Conservation (phyloP, 2,888 invertebrate genomes). For the Synanthedon tipuliformis region DNA sequence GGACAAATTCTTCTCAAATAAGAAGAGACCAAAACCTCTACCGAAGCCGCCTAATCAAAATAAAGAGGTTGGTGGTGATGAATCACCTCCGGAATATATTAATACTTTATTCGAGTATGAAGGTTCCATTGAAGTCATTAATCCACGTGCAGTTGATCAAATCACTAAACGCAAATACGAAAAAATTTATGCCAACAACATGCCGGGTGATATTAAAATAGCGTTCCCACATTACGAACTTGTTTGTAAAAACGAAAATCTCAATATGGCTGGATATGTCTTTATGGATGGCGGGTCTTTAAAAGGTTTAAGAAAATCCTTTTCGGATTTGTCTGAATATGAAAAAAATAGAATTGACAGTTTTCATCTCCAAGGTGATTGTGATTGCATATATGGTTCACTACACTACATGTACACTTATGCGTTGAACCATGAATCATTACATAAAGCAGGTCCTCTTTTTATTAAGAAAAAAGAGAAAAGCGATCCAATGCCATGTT, state of each 20-base stretch:
- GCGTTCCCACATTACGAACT: constrained; percentile 7
- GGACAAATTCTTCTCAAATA: background rate
- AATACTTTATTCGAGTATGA: background rate
- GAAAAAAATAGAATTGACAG: constrained; percentile 6
- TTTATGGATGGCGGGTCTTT: constrained; percentile 12
- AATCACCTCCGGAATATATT: background rate
- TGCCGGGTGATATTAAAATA: constrained; percentile 30
- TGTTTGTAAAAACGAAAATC: constrained; percentile 2
- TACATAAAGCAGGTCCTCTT: constrained; percentile 22
- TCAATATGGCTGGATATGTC: background rate
- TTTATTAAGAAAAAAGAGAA: constrained; percentile 31
- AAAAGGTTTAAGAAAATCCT: background rate
- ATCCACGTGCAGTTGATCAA: background rate
- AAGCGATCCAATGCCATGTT: constrained; percentile 31
- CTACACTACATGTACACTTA: constrained; percentile 30
- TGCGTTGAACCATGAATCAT: constrained; percentile 23
- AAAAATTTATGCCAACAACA: constrained; percentile 12
- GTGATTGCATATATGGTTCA: constrained; percentile 29
- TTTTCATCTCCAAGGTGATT: constrained; percentile 33
- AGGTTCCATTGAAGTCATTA: no score
- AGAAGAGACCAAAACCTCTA: constrained; percentile 20
- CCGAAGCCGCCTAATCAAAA: constrained; percentile 19
- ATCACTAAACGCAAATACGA: background rate
- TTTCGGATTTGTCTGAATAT: background rate
- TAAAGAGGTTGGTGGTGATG: background rate